Evolutionary conservation across 2,888 invertebrate genomes (phyloP), one percentile per base, ranked within the genome.

Genomic region (Adela reaumurella): DNA sequence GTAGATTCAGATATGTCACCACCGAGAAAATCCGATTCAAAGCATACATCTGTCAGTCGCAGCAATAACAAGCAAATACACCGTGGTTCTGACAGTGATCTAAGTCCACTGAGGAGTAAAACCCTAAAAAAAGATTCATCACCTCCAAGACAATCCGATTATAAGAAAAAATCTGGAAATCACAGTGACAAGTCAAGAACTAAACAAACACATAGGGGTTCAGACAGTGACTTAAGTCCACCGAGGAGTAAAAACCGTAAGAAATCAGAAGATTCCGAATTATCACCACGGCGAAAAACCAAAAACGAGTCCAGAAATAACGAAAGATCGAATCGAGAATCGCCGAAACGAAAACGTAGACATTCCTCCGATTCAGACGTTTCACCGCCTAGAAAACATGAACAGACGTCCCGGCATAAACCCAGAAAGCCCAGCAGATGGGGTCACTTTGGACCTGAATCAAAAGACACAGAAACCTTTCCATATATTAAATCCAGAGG

Each of bases 381-480:
- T 8, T 52, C 53, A 19, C 52, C 53, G 14, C 48, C 48, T 29
- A 53, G 52, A 50, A 53, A 51, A 17, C 47, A 18, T 28, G 53
- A 53, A 28, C 47, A 29, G 11, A 53, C 17, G 20, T 49, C 51
- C 0, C 6, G n/a, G 20, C 2, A 17, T 43, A 10, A 17, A 20
- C 35, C 46, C 3, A 47, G 19, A 42, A 62, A 67, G 53, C 59
- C 61, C 2, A 67, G 67, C 44, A 59, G 68, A 2, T 68, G 68
- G 68, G 66, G 62, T 19, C 56, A 61, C 20, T 6, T 42, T 11
- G 57, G 57, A 17, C 50, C 48, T 19, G 52, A 53, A n/a, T n/a
- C n/a, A n/a, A n/a, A n/a, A n/a, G n/a, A n/a, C n/a, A n/a, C n/a
- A n/a, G n/a, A n/a, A n/a, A n/a, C n/a, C n/a, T n/a, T n/a, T n/a